Percentiles rank a stretch among this genome's conserved stretches.
Evolutionary conservation across 2,113 vertebrate species (phyloP).

Genomic region (Burhinus oedicnemus): DNA sequence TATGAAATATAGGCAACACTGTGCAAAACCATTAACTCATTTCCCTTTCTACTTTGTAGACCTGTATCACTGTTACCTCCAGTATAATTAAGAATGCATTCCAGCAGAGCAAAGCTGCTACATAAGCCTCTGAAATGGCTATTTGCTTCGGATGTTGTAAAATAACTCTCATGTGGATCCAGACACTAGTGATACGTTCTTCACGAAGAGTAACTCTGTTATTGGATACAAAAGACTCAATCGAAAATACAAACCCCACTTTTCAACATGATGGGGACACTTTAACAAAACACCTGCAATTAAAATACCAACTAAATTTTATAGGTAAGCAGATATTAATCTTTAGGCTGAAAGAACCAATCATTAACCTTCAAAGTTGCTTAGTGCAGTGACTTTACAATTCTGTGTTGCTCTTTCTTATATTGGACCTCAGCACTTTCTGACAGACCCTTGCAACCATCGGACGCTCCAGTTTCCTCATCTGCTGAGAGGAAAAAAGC

Average conservation of each 20-base stretch:
- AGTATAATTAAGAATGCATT: not conserved
- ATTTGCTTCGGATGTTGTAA: not conserved
- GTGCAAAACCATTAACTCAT: not conserved
- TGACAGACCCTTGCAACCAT: not conserved
- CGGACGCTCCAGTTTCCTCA: not conserved
- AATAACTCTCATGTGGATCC: not conserved
- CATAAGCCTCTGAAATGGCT: not conserved
- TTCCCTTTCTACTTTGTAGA: not conserved
- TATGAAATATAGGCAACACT: not conserved
- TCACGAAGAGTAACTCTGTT: not conserved
- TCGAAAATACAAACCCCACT: not conserved
- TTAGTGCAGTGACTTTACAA: not conserved
- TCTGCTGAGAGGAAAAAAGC: conserved; percentile 16
- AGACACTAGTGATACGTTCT: not conserved
- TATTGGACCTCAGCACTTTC: not conserved
- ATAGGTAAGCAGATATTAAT: conserved; percentile 1
- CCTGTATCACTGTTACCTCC: not conserved
- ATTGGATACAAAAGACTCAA: not conserved
- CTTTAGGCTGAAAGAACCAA: conserved; percentile 14
- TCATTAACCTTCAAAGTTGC: conserved; percentile 22
- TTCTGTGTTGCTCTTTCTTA: not conserved
- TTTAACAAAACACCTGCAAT: not conserved
- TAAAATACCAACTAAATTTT: not conserved
- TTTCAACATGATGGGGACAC: not conserved
- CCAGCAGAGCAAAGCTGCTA: not conserved